Evolutionary conservation across 2,888 invertebrate genomes (phyloP).

Genomic region (Caenorhabditis japonica): DNA sequence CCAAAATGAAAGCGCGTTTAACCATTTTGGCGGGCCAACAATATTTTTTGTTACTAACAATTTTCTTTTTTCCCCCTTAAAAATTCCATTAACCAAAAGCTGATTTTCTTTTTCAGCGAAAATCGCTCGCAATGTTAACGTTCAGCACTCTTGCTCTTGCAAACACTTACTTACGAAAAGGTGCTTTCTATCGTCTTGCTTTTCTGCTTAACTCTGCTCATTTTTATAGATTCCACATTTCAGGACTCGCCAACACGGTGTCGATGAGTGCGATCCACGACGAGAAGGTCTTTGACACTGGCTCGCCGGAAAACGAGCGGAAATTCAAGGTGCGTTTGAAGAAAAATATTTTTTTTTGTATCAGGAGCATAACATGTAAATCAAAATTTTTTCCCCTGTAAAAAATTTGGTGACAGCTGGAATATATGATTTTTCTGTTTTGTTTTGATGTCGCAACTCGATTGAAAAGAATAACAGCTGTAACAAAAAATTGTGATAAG

Average conservation of each 20-base stretch:
- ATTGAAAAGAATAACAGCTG: too few relatives aligned
- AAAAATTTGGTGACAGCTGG: too few relatives aligned
- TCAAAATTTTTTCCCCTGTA: too few relatives aligned
- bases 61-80: constrained; percentile 1
- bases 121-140: constrained; percentile 32
- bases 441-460: too few relatives aligned
- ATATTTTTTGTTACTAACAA: neutral
- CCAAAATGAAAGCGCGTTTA: too few relatives aligned
- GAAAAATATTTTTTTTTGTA: neutral
- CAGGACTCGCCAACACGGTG: constrained; percentile 23
- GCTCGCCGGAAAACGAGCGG: constrained; percentile 33
- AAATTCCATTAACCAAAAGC: too few relatives aligned
- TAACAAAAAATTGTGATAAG: too few relatives aligned
- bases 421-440: too few relatives aligned
- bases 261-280: constrained; percentile 15
- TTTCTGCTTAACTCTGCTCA: neutral
- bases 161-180: constrained; percentile 30
- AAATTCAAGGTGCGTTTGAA: constrained; percentile 23
- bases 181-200: constrained; percentile 4
- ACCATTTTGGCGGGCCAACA: too few relatives aligned
- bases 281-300: constrained; percentile 11
- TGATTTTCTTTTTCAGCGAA: constrained; percentile 16
- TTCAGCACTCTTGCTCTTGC: constrained; percentile 31
- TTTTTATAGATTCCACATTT: too few relatives aligned
- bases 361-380: too few relatives aligned